Evolutionary conservation across 2,113 vertebrate species (phyloP).

Genomic region (Psettodes erumei): DNA sequence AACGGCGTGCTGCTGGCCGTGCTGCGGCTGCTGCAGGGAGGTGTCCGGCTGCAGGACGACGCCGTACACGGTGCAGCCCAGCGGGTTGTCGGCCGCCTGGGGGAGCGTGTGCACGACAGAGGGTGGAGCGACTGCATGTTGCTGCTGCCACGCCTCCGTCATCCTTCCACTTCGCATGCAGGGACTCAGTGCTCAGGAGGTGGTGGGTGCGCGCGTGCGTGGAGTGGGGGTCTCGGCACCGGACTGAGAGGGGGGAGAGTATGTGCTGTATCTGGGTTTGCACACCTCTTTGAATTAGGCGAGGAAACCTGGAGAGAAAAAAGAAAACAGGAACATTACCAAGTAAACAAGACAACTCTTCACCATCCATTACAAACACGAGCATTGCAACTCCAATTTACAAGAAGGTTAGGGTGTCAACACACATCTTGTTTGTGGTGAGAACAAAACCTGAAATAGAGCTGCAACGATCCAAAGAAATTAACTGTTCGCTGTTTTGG

Average conservation of each 20-base stretch:
- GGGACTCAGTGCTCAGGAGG: conserved; percentile 50
- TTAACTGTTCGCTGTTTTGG: background rate
- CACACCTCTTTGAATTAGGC: conserved; percentile 24
- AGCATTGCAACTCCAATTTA: too few species aligned
- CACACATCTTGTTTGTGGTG: background rate
- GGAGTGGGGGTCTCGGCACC: conserved; percentile 2
- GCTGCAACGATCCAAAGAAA: background rate
- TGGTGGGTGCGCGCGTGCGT: too few species aligned
- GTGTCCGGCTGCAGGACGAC: conserved; percentile 92
- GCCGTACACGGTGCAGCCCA: conserved; percentile 93
- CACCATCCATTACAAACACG: background rate
- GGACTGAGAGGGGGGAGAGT: conserved; percentile 27
- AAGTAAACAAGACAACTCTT: background rate
- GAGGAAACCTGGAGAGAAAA: conserved; percentile 37
- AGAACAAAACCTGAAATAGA: background rate
- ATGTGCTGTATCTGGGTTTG: conserved; percentile 1
- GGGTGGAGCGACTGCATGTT: conserved; percentile 86
- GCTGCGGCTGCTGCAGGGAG: conserved; percentile 86
- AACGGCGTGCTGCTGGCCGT: conserved; percentile 84
- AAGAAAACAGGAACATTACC: background rate
- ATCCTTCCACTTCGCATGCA: conserved; percentile 78
- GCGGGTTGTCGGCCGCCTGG: conserved; percentile 86
- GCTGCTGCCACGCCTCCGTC: conserved; percentile 87
- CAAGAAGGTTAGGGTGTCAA: too few species aligned
- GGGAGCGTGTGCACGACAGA: conserved; percentile 92